Evolutionary conservation across 2,113 vertebrate genomes (phyloP), one percentile per base, ranked within the genome.

Genomic region (Pollimyrus isidori): DNA sequence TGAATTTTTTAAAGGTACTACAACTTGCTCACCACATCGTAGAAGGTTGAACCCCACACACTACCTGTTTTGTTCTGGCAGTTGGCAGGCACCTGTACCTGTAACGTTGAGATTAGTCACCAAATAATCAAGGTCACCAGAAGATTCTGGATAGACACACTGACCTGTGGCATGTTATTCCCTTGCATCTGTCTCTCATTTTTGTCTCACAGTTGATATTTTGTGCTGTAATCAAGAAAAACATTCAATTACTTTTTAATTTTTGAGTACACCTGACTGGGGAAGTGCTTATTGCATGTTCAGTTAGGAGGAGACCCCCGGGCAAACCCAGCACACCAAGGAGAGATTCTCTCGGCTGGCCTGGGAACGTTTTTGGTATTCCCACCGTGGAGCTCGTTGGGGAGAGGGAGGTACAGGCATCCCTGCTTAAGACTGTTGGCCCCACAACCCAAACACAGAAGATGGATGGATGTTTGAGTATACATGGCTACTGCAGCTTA

Each of bases 141-240:
- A 56, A 49, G 53, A 17, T 35, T 3, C 49, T 10, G 30, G 15
- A 0, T 46, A 62, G 69, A 83, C n/a, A 89, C 65, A 80, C 17
- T 73, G 90, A 99, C 98, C 98, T 97, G 96, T 98, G 99, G 93
- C 98, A 99, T 0, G 96, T 97, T 50, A 96, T 95, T n/a, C 98
- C 98, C 94, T 94, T 97, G 92, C 98, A 99, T 56, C 95, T 98
- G 91, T 99, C 98, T 90, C 97, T 96, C 96, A 99, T 96, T 94
- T 96, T 98, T 82, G 97, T 98, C 90, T 99, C 98, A 91, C 98
- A 99, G 76, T 94, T 97, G 87, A 99, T 95, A 49, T 94, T 96
- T 93, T 99, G 98, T 92, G 96, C 98, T 99, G 91, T 10, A 89
- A 94, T 45, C 89, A 30, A 82, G 17, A 35, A 42, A 83, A 58